Conservation (phyloP, 1,140 invertebrate species). For the Ostrea denselamellosa region DNA sequence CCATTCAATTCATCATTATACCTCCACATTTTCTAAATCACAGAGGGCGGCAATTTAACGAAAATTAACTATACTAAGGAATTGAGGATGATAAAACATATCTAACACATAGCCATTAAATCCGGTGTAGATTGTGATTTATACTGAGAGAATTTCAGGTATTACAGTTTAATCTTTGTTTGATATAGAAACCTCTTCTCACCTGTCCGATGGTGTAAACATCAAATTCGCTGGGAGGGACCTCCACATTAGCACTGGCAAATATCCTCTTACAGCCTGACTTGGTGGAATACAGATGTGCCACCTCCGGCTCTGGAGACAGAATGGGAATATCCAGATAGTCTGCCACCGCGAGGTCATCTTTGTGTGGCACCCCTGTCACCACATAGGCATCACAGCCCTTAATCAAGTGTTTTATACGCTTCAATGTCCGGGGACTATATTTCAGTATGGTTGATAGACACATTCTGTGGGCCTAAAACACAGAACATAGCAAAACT, state of each 20-base stretch:
- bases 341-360: constrained; percentile 77
- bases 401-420: constrained; percentile 76
- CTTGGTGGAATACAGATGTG: constrained; percentile 77
- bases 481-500: constrained; percentile 40
- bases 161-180: no score
- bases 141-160: no score
- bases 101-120: no score
- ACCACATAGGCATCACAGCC: constrained; percentile 78
- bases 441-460: constrained; percentile 78
- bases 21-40: no score
- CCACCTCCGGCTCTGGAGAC: constrained; percentile 76
- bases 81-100: no score
- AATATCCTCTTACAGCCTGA: constrained; percentile 79
- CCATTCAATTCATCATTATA: no score
- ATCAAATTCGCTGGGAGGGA: constrained; percentile 77
- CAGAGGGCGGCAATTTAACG: no score
- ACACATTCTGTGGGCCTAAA: constrained; percentile 78
- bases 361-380: constrained; percentile 74
- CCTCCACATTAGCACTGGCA: constrained; percentile 74
- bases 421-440: constrained; percentile 74
- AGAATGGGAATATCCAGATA: constrained; percentile 76
- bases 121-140: no score
- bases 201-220: constrained; percentile 78
- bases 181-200: background rate
- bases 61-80: no score